Base-by-base conservation (phyloP, 2,113 vertebrate species). In the Amphiprion percula region DNA sequence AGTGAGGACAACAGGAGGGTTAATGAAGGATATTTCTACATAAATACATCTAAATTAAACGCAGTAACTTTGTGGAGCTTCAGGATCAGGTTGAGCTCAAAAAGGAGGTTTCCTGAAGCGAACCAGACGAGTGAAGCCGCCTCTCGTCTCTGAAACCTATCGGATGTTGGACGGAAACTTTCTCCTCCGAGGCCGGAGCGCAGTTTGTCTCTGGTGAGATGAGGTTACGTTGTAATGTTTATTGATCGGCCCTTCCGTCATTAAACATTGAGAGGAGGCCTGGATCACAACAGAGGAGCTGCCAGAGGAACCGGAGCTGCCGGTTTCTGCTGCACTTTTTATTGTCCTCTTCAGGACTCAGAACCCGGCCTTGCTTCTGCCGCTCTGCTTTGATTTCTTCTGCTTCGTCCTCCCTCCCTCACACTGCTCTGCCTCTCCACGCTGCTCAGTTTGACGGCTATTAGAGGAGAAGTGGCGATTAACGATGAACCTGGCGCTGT, bases 221-320 rank as follows among this genome's bases (percentile, higher is more conserved):
- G 86, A 46, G 74, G 85, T 85, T 90, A 86, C 83, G n/a, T 50
- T 70, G 83, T 91, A 88, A 92, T 93, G 93, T 84, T 88, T 92
- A 94, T 93, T 88, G 94, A 94, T 93, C 65, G 70, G 77, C 49
- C 66, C 74, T 79, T 77, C 82, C 60, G 9, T 91, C 91, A 92
- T 91, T 39, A 77, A 94, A 93, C 91, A 94, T 93, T 93, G 74
- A 94, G 88, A 75, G 52, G 75, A 55, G 55, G 75, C 60, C 83
- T 53, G 83, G 85, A 86, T 79, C 77, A 55, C 73, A 82, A 71
- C 60, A 64, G 73, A 73, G 26, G 58, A 67, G 89, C 84, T 82
- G 87, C 85, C 80, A 81, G 74, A 26, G 79, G 78, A 88, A 83
- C 68, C 30, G 58, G 54, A 88, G 74, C 71, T 17, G 17, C 53